These are phyloP conservation scores for Epinephelus coioides DNA, from an alignment of 2,797 vertebrate species.

Conservation along the genomic window DNA sequence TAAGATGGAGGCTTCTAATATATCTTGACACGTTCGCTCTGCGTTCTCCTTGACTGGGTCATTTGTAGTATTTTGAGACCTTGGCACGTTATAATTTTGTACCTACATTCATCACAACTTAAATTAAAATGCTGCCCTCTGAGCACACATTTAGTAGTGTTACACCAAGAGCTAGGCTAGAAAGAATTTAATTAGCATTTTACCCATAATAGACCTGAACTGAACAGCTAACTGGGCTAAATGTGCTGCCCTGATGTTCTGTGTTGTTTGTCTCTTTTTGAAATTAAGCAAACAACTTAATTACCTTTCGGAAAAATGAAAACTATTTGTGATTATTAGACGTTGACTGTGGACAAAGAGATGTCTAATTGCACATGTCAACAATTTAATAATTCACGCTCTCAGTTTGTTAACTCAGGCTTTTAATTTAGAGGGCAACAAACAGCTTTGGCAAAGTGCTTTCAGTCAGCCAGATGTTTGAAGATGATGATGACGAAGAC, in stretches of 20 bases:
- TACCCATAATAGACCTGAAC: slow-evolving; percentile 4
- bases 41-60: slow-evolving; percentile 70
- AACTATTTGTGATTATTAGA: background rate
- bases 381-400: slow-evolving; percentile 15
- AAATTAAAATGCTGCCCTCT: slow-evolving; percentile 49
- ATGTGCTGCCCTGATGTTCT: background rate
- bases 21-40: slow-evolving; percentile 62
- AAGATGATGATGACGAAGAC: slow-evolving; percentile 6
- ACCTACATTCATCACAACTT: slow-evolving; percentile 55
- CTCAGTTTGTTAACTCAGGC: slow-evolving; percentile 6
- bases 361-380: slow-evolving; percentile 5
- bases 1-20: slow-evolving; percentile 78
- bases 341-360: background rate
- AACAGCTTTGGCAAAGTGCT: background rate
- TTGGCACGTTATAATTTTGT: slow-evolving; percentile 51
- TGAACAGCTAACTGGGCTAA: slow-evolving; percentile 1
- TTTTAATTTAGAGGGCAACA: background rate
- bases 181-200: slow-evolving; percentile 28
- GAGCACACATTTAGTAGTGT: slow-evolving; percentile 12
- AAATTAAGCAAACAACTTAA: background rate
- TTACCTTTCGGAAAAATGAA: slow-evolving; percentile 8
- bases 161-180: slow-evolving; percentile 11
- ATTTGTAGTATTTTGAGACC: slow-evolving; percentile 71
- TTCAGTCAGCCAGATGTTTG: background rate
- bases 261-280: background rate